Evolutionary conservation across 2,797 vertebrate genomes (phyloP).

Genomic region (Muraenolepis orangiensis): DNA sequence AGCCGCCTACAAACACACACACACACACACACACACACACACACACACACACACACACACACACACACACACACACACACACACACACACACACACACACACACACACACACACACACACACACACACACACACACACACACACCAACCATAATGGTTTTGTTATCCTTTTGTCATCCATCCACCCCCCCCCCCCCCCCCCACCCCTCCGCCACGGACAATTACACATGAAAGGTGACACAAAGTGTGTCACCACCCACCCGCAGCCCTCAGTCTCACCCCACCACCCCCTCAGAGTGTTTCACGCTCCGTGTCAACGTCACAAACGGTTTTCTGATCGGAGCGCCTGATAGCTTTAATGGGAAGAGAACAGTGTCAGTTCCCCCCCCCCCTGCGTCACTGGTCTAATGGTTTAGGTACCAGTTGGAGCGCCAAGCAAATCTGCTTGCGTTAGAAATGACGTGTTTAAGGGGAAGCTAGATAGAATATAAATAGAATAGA

Average conservation of each 20-base stretch:
- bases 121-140: neutral
- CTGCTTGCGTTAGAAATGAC: too few relatives aligned
- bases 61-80: neutral
- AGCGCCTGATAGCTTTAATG: neutral
- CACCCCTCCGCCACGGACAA: conserved; percentile 33
- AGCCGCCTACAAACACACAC: conserved; percentile 4
- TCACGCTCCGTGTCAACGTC: conserved; percentile 62
- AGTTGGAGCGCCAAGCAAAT: too few relatives aligned
- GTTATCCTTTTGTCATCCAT: too few relatives aligned
- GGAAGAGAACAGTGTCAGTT: neutral
- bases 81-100: neutral
- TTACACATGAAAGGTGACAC: conserved; percentile 50
- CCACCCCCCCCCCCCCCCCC: too few relatives aligned
- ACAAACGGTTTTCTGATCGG: conserved; percentile 21
- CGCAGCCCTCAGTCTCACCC: neutral
- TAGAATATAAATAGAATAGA: too few relatives aligned
- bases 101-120: neutral
- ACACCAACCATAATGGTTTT: neutral
- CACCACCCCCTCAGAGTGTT: conserved; percentile 39
- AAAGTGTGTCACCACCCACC: conserved; percentile 27
- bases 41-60: neutral
- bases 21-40: neutral
- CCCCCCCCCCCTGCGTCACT: too few relatives aligned
- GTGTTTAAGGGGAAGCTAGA: too few relatives aligned
- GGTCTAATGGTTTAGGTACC: too few relatives aligned